Percentiles rank a stretch among this genome's conserved stretches.
phyloP scores from a whole-genome alignment of 2,888 invertebrate species.

The Clunio marinus region DNA sequence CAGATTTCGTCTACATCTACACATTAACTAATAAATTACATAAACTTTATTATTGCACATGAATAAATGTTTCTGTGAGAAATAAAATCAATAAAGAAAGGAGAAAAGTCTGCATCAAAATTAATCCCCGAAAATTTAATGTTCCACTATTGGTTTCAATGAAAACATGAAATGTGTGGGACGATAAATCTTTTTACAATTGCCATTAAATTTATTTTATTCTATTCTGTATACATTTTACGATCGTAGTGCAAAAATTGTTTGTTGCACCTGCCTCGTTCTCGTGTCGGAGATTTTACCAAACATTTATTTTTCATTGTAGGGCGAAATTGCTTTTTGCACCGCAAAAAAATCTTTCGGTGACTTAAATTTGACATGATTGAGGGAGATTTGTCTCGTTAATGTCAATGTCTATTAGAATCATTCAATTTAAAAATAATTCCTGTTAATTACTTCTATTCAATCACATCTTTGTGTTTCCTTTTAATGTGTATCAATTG shows the following conservation, averaged over 20 bases:
- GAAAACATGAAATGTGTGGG: slow-evolving; percentile 27
- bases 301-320: neutral
- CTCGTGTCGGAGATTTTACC: neutral
- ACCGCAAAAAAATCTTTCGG: too few relatives aligned
- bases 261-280: slow-evolving; percentile 18
- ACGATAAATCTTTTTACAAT: slow-evolving; percentile 26
- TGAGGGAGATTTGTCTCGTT: slow-evolving; percentile 13
- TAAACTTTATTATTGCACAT: neutral
- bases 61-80: neutral
- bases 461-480: neutral
- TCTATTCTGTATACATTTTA: too few relatives aligned
- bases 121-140: slow-evolving; percentile 17
- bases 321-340: neutral
- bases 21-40: too few relatives aligned
- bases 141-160: neutral
- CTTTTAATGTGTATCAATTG: slow-evolving; percentile 9
- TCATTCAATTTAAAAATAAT: neutral
- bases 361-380: neutral
- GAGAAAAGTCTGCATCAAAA: neutral
- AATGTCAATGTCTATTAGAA: neutral
- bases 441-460: slow-evolving; percentile 17
- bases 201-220: neutral
- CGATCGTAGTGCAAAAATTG: neutral
- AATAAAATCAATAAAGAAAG: neutral
- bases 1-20: too few relatives aligned